phyloP scores from a whole-genome alignment of 2,113 vertebrate genomes.

The Bucco capensis region DNA sequence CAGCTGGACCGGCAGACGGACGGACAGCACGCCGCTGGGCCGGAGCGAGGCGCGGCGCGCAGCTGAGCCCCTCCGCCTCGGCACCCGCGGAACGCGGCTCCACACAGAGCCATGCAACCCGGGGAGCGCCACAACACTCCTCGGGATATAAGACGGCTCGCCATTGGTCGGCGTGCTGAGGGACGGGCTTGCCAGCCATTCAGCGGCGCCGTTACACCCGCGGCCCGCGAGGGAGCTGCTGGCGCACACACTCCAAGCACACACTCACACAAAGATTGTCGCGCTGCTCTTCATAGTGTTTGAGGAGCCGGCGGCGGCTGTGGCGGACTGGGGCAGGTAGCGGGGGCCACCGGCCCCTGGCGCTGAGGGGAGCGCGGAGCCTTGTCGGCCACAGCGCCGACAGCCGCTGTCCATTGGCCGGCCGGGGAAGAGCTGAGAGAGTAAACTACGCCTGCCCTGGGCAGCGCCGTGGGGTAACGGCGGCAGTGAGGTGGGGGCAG shows the following conservation, averaged over 20 bases:
- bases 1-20: conserved; percentile 33
- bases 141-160: conserved; percentile 74
- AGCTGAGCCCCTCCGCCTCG: conserved; percentile 29
- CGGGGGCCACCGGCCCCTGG: background rate
- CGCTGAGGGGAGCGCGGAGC: background rate
- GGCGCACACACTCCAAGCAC: conserved; percentile 62
- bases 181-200: conserved; percentile 74
- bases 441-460: conserved; percentile 71
- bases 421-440: conserved; percentile 62
- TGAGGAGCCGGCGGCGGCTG: conserved; percentile 44
- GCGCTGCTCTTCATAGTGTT: conserved; percentile 66
- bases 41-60: conserved; percentile 62
- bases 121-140: conserved; percentile 78
- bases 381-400: conserved; percentile 4
- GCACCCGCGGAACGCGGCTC: conserved; percentile 74
- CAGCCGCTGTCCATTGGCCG: conserved; percentile 59
- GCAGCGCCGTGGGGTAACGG: conserved; percentile 4
- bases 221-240: conserved; percentile 69
- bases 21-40: conserved; percentile 66
- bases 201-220: conserved; percentile 74
- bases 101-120: conserved; percentile 83
- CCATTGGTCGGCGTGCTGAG: conserved; percentile 82
- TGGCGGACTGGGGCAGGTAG: conserved; percentile 44
- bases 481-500: background rate
- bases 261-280: conserved; percentile 73